Evolutionary conservation across 1,140 invertebrate genomes (phyloP), one percentile per base, ranked within the genome.

Genomic region (Polypedilum pembai): DNA sequence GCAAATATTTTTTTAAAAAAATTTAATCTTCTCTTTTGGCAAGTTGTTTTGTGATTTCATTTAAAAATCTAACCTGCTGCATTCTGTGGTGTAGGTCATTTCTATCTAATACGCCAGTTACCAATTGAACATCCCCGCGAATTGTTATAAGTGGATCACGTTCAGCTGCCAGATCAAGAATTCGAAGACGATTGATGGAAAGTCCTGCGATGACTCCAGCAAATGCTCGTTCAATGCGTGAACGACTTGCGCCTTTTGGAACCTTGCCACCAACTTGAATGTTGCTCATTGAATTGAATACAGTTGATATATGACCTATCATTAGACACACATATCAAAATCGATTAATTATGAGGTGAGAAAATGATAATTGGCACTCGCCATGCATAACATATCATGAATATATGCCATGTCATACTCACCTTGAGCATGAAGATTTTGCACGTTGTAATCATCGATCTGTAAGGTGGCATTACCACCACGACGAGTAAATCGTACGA

Each of bases 381-480:
- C 45, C 1, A 56, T 33, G 24, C 45, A 12, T 15, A 56, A 3
- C 45, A 56, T 56, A 56, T 12, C 3, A n/a, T n/a, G n/a, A 65
- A 8, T 24, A 63, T 74, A 17, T 45, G 69, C 18, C 69, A 40
- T 12, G 72, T 40, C 20, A 18, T 40, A 79, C 80, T 82, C 82
- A 93, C 92, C 91, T 82, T 88, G 86, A 2, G 94, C 94, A 80
- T 91, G 88, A 77, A 91, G 88, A 0, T 90, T 88, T 79, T 92
- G 92, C 0, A 94, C 87, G 80, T 93, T 92, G 78, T 93, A 93
- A 80, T 96, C 92, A 78, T 98, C 95, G 7, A 98, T 83, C 83
- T 98, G 94, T 18, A 98, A 84, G 0, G 95, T 94, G 7, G 94
- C 91, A 79, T 96, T 95, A 41, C 94, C 89, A 40, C 94, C 95